Conservation (phyloP, 2,888 invertebrate genomes). For the Philhelius pedissequus region DNA sequence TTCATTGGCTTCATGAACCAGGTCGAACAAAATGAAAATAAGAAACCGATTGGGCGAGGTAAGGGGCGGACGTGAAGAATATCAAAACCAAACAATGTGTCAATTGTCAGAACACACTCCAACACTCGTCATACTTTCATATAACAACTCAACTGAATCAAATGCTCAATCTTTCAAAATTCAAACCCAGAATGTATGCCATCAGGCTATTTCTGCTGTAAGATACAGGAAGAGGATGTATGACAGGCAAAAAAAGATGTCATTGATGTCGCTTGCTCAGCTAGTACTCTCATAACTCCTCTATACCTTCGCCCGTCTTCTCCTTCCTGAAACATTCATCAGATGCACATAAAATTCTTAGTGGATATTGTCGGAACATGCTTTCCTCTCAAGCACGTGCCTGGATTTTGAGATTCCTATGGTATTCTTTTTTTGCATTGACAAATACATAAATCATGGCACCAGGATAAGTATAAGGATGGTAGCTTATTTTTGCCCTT, state of each 20-base stretch:
- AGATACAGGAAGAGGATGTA: slow-evolving; percentile 11
- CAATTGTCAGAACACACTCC: slow-evolving; percentile 33
- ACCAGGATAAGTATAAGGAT: slow-evolving; percentile 30
- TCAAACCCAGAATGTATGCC: slow-evolving; percentile 15
- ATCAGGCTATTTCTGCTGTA: slow-evolving; percentile 7
- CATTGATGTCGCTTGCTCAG: slow-evolving; percentile 7
- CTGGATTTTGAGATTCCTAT: slow-evolving; percentile 46
- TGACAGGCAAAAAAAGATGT: neutral
- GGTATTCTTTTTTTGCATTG: slow-evolving; percentile 30
- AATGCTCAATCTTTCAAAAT: slow-evolving; percentile 18
- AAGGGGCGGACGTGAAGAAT: neutral
- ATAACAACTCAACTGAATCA: neutral
- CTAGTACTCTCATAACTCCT: neutral
- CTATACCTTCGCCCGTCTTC: neutral
- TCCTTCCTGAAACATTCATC: slow-evolving; percentile 3
- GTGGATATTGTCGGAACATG: slow-evolving; percentile 42
- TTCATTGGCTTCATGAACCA: slow-evolving; percentile 3
- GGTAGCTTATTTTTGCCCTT: slow-evolving; percentile 33
- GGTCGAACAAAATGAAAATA: neutral
- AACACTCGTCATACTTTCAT: no score
- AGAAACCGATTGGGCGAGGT: neutral
- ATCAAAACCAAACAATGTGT: slow-evolving; percentile 31
- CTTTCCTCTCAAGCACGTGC: slow-evolving; percentile 55
- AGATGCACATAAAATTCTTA: slow-evolving; percentile 20
- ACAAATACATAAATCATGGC: slow-evolving; percentile 53